Percentiles rank a stretch among this genome's conserved stretches.
Evolutionary conservation across 2,888 invertebrate species (phyloP).

Genomic region (Sinodicranocentrus sp.): DNA sequence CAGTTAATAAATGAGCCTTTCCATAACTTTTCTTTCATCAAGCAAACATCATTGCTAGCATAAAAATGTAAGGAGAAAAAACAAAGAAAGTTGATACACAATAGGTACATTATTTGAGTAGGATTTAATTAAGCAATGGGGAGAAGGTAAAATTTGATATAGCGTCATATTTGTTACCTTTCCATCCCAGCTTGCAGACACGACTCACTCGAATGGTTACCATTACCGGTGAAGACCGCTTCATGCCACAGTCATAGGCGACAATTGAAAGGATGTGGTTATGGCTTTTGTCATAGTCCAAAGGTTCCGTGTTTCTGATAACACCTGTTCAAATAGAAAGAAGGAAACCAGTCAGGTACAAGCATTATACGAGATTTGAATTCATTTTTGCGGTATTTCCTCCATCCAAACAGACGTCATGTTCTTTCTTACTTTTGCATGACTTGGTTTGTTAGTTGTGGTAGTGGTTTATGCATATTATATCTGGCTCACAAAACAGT

Average conservation of each 20-base stretch:
- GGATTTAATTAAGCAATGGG: too few relatives aligned
- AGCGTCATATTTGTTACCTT: constrained; percentile 81
- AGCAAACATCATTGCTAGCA: too few relatives aligned
- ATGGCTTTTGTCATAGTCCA: constrained; percentile 95
- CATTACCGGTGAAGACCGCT: constrained; percentile 94
- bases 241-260: constrained; percentile 98
- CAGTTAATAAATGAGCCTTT: background rate
- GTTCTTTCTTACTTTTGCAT: too few relatives aligned
- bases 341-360: background rate
- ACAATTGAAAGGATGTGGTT: constrained; percentile 98
- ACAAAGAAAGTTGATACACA: too few relatives aligned
- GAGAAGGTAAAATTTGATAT: too few relatives aligned
- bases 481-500: too few relatives aligned
- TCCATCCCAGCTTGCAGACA: constrained; percentile 88
- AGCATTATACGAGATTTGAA: background rate
- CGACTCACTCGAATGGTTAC: constrained; percentile 96
- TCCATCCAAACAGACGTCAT: too few relatives aligned
- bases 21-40: background rate
- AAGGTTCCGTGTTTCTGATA: constrained; percentile 86
- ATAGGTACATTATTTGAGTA: too few relatives aligned
- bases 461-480: too few relatives aligned
- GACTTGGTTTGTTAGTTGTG: too few relatives aligned
- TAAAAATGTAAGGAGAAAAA: too few relatives aligned
- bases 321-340: constrained; percentile 49
- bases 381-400: too few relatives aligned